phyloP scores from a whole-genome alignment of 1,140 invertebrate genomes.

The Sarcophaga peregrina region DNA sequence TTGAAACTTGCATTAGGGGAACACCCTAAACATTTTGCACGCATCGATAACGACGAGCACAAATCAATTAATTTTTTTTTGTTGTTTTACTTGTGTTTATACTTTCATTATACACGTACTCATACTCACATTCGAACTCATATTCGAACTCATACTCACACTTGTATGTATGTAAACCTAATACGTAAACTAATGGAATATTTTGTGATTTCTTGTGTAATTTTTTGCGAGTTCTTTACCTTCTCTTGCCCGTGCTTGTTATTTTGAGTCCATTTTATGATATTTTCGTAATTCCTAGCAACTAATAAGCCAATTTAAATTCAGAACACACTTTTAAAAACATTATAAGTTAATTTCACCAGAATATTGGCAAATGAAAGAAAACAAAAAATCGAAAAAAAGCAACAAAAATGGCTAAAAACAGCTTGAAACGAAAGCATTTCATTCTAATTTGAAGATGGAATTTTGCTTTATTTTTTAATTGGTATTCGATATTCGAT shows the following conservation, averaged over 20 bases:
- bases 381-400: not conserved
- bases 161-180: not conserved
- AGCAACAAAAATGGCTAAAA: not conserved
- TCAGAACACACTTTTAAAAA: not conserved
- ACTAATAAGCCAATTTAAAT: constrained; percentile 29
- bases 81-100: not conserved
- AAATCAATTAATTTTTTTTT: constrained; percentile 22
- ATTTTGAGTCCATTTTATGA: not conserved
- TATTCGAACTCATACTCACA: too few relatives aligned
- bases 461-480: too few relatives aligned
- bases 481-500: too few relatives aligned
- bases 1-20: not conserved
- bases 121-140: too few relatives aligned
- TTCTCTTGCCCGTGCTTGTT: not conserved
- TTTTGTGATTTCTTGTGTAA: not conserved
- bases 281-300: constrained; percentile 9
- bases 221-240: not conserved
- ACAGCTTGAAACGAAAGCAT: not conserved
- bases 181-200: not conserved
- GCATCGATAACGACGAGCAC: not conserved
- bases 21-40: not conserved
- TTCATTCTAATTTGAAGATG: not conserved
- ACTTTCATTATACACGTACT: not conserved
- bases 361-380: not conserved
- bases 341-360: not conserved